phyloP scores from a whole-genome alignment of 2,888 invertebrate genomes.

The Coenonympha glycerion region DNA sequence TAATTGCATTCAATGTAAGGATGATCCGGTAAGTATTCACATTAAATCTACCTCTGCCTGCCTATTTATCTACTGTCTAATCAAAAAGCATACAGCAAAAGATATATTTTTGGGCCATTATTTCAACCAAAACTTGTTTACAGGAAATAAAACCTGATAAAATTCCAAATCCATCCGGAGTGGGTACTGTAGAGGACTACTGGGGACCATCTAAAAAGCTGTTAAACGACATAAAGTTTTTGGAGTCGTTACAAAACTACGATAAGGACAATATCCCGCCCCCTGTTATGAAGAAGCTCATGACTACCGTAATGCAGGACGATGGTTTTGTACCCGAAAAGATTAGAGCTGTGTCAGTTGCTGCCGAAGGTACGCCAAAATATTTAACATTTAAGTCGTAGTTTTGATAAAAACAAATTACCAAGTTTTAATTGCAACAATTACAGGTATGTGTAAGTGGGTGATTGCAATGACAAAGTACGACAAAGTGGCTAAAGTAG shows the following conservation, averaged over 20 bases:
- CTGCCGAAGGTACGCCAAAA: slow-evolving; percentile 84
- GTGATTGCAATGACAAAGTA: slow-evolving; percentile 96
- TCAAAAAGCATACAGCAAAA: too few relatives aligned
- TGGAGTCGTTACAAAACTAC: slow-evolving; percentile 89
- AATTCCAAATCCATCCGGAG: slow-evolving; percentile 86
- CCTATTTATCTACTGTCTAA: too few relatives aligned
- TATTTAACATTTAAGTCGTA: not conserved
- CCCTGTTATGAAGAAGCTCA: slow-evolving; percentile 87
- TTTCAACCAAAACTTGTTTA: slow-evolving; percentile 11
- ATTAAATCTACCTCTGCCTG: too few relatives aligned
- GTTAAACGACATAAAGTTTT: slow-evolving; percentile 92
- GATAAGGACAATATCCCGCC: slow-evolving; percentile 96
- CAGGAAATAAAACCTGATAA: slow-evolving; percentile 92
- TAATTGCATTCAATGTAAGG: slow-evolving; percentile 33
- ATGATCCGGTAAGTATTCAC: slow-evolving; percentile 59
- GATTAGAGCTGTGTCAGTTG: slow-evolving; percentile 88
- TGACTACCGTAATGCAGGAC: slow-evolving; percentile 86
- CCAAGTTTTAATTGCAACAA: too few relatives aligned
- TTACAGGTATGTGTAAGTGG: slow-evolving; percentile 89
- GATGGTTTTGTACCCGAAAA: slow-evolving; percentile 95
- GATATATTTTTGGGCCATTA: too few relatives aligned
- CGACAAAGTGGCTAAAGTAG: slow-evolving; percentile 92
- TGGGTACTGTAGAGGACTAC: slow-evolving; percentile 91
- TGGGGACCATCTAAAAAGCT: slow-evolving; percentile 94
- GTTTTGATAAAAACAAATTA: too few relatives aligned